phyloP scores from a whole-genome alignment of 2,888 invertebrate species.

The Tetropium fuscum region DNA sequence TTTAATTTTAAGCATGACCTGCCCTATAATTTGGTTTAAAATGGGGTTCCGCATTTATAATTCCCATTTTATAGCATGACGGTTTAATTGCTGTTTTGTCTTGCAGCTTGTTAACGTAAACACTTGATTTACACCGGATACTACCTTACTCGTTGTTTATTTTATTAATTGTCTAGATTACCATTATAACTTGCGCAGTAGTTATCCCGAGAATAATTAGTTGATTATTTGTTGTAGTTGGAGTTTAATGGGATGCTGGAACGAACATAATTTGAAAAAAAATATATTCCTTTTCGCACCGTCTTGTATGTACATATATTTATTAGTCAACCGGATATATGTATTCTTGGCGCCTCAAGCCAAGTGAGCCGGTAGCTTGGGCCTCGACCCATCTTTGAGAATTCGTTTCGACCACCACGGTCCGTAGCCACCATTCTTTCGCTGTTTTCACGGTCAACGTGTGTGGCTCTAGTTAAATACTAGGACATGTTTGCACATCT shows the following conservation, averaged over 20 bases:
- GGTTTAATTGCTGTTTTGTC: too few relatives aligned
- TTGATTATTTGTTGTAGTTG: too few relatives aligned
- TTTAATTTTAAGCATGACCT: conserved; percentile 31
- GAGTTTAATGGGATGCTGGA: too few relatives aligned
- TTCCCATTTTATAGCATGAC: too few relatives aligned
- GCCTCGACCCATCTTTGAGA: conserved; percentile 8
- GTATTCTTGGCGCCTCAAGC: too few relatives aligned
- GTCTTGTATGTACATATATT: too few relatives aligned
- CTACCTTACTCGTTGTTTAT: conserved; percentile 28
- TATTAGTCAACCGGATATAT: too few relatives aligned
- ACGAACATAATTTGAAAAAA: too few relatives aligned
- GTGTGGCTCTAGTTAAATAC: conserved; percentile 34
- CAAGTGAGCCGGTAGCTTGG: conserved; percentile 18
- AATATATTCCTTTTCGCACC: too few relatives aligned
- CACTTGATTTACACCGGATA: conserved; percentile 32
- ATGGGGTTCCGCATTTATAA: conserved; percentile 19
- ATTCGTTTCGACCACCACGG: conserved; percentile 24
- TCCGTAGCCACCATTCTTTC: background rate
- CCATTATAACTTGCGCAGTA: conserved; percentile 15
- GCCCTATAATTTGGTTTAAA: conserved; percentile 25
- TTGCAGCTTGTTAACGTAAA: conserved; percentile 26
- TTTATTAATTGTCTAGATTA: conserved; percentile 36
- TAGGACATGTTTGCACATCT: conserved; percentile 29
- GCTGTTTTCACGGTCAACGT: conserved; percentile 15
- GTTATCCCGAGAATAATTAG: too few relatives aligned